These are phyloP conservation scores for Eidolon helvum DNA, from an alignment of 2,113 vertebrate genomes.

Conservation along the genomic window DNA sequence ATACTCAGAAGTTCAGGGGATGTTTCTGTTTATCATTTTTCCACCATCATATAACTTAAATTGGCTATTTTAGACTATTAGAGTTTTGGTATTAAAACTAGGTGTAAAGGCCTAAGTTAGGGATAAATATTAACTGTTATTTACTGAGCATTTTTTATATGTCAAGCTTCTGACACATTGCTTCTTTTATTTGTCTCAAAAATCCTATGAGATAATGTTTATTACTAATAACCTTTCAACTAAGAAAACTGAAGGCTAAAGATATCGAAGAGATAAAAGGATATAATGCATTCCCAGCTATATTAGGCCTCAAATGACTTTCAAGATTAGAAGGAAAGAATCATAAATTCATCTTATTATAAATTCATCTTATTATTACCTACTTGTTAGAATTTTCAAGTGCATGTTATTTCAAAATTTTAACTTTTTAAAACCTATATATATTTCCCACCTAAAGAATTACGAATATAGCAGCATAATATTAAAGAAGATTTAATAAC, in stretches of 20 bases:
- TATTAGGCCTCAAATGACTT: not conserved
- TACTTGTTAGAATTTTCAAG: not conserved
- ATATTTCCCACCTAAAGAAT: not conserved
- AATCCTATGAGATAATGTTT: not conserved
- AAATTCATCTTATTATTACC: not conserved
- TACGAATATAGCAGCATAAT: not conserved
- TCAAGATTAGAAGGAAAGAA: not conserved
- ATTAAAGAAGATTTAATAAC: not conserved
- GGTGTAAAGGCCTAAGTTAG: not conserved
- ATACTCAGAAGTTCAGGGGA: not conserved
- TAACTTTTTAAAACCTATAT: not conserved
- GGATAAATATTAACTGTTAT: not conserved
- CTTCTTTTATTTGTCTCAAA: not conserved
- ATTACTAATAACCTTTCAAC: not conserved
- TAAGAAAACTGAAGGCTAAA: not conserved
- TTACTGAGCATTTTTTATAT: not conserved
- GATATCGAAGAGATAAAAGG: not conserved
- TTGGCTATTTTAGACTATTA: not conserved
- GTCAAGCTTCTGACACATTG: not conserved
- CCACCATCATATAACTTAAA: not conserved
- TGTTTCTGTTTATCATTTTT: not conserved
- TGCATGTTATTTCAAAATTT: not conserved
- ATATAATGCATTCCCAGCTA: not conserved
- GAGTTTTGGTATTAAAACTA: not conserved
- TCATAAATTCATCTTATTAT: not conserved